Base-by-base conservation (phyloP, 2,888 invertebrate species). In the Conomelus anceps region DNA sequence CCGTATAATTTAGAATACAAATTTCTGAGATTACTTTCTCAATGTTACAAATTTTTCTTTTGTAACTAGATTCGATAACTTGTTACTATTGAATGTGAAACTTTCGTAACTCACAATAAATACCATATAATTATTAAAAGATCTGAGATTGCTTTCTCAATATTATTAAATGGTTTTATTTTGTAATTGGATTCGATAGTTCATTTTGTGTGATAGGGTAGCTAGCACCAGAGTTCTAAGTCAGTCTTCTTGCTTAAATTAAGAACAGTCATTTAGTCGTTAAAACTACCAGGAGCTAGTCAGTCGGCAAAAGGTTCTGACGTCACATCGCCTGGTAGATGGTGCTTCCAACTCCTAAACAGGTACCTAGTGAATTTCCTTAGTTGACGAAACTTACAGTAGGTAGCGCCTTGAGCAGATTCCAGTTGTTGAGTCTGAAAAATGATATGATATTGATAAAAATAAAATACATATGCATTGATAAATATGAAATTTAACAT, bases 291-390 rank as follows among this genome's bases (percentile, higher is more conserved):
- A 34, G 34, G 34, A 34, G 34, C 34, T 34, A 34, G 34, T 89
- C 34, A 89, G 26, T 88, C 90, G 84, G 88, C 23, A n/a, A 89
- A 85, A 17, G 89, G 90, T 41, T 90, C 91, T 63, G 91, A 90
- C 87, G 91, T 90, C 89, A 96, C 93, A 90, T 96, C 96, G 0
- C 97, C 97, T 0, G 98, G 98, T 63, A 98, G 94, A 93, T 98
- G 98, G 92, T 98, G 98, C 93, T 98, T 98, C 98, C 98, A 98
- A 92, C 98, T 98, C 92, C 98, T 95, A 92, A 98, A 98, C 91
- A 98, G 94, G 93, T 98, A 98, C 88, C 98, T 94, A 0, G 98
- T 98, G 92, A 98, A 98, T 93, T 98, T 98, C 91, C 98, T 94
- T 24, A 98, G 94, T 92, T 98, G 98, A 87, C 98, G 94, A 93